Evolutionary conservation across 2,888 invertebrate species (phyloP).

Genomic region (Deroplatys truncata): DNA sequence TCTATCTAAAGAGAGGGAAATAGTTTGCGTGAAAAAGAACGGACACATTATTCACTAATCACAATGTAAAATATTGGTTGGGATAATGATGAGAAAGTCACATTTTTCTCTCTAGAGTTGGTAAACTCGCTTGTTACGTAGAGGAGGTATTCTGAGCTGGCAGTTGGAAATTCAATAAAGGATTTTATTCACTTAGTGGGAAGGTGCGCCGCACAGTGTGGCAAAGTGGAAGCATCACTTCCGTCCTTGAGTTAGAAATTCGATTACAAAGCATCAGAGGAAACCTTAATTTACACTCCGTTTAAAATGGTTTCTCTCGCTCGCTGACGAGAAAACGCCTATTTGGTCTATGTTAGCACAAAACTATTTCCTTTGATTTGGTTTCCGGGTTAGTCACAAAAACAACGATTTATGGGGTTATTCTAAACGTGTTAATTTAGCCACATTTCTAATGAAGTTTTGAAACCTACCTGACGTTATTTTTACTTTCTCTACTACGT

Average conservation of each 20-base stretch:
- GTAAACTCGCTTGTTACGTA: neutral
- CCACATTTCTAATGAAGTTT: neutral
- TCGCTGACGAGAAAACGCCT: neutral
- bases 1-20: no score
- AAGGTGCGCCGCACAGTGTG: neutral
- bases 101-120: neutral
- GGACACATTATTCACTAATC: neutral
- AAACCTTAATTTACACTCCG: neutral
- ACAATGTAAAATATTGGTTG: neutral
- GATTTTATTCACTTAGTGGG: neutral
- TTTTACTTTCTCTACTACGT: no score
- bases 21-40: no score
- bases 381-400: neutral
- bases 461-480: no score
- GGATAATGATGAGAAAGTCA: neutral
- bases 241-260: neutral
- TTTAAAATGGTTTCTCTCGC: neutral
- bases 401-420: neutral
- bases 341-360: neutral
- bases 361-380: neutral
- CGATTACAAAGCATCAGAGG: neutral
- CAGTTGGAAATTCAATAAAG: neutral
- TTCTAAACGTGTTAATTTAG: neutral
- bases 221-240: neutral
- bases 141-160: neutral